Percentiles rank a stretch among this genome's conserved stretches.
Conservation (phyloP, 2,888 invertebrate species). For the Colletes collaris region DNA sequence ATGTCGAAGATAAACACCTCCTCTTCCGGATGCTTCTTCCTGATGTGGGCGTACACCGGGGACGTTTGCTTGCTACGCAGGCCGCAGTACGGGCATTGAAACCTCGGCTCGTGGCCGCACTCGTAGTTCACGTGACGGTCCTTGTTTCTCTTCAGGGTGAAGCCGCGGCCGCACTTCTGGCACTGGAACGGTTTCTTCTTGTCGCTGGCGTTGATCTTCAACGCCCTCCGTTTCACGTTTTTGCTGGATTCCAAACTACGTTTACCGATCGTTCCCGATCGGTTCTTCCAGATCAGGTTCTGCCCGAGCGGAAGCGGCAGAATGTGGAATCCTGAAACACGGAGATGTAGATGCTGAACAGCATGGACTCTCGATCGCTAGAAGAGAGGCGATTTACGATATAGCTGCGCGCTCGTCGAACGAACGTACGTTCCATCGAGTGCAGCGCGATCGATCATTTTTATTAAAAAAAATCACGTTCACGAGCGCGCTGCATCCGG, state of each 20-base stretch:
- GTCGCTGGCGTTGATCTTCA: slow-evolving; percentile 53
- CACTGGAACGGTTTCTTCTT: slow-evolving; percentile 73
- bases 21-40: slow-evolving; percentile 73
- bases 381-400: slow-evolving; percentile 19
- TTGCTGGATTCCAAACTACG: slow-evolving; percentile 33
- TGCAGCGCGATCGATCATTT: not conserved
- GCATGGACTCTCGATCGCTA: slow-evolving; percentile 37
- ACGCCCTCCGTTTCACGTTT: slow-evolving; percentile 42
- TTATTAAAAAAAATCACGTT: too few relatives aligned
- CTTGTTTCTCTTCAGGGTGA: slow-evolving; percentile 75
- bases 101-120: slow-evolving; percentile 76
- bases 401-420: not conserved
- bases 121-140: slow-evolving; percentile 78
- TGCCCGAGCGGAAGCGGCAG: slow-evolving; percentile 51
- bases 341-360: slow-evolving; percentile 65
- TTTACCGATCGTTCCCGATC: slow-evolving; percentile 46
- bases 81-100: slow-evolving; percentile 78
- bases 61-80: slow-evolving; percentile 74
- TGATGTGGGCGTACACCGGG: slow-evolving; percentile 74
- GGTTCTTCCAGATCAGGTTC: slow-evolving; percentile 58
- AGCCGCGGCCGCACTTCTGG: slow-evolving; percentile 76
- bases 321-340: slow-evolving; percentile 66
- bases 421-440: slow-evolving; percentile 4
- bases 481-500: not conserved
- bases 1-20: slow-evolving; percentile 72